Conservation (phyloP, 2,888 invertebrate species). For the Neelides folsomi region DNA sequence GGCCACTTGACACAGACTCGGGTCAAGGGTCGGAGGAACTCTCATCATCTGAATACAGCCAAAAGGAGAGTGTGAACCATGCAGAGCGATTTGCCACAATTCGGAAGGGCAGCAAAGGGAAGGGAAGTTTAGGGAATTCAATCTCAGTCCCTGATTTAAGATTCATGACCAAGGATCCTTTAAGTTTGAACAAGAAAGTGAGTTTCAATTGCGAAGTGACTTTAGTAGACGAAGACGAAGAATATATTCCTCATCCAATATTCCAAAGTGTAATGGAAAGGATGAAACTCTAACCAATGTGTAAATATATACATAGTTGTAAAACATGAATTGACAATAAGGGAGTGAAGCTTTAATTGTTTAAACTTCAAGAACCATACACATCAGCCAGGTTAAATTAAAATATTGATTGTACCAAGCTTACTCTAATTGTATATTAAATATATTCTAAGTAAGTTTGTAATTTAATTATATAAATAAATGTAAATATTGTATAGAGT, state of each 20-base stretch:
- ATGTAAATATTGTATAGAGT: no score
- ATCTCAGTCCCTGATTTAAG: constrained; percentile 24
- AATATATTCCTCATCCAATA: constrained; percentile 32
- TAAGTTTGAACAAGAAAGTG: constrained; percentile 18
- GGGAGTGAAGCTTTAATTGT: no score
- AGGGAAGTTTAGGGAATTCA: not conserved
- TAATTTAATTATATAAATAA: no score
- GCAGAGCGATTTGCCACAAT: constrained; percentile 24
- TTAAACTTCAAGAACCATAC: no score
- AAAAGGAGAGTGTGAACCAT: not conserved
- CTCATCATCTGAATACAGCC: constrained; percentile 8
- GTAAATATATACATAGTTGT: not conserved
- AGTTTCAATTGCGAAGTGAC: constrained; percentile 32
- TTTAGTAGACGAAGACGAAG: constrained; percentile 28
- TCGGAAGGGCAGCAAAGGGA: constrained; percentile 11
- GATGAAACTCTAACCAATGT: constrained; percentile 10
- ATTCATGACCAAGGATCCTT: no score
- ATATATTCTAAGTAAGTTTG: no score
- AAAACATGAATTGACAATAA: no score
- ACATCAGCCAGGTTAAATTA: no score
- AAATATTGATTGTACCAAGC: no score
- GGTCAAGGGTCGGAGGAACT: constrained; percentile 23
- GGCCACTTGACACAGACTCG: constrained; percentile 30
- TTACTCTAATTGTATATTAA: no score
- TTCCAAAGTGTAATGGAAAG: constrained; percentile 25